Base-by-base conservation (phyloP, 2,113 vertebrate genomes). In the Limanda limanda region DNA sequence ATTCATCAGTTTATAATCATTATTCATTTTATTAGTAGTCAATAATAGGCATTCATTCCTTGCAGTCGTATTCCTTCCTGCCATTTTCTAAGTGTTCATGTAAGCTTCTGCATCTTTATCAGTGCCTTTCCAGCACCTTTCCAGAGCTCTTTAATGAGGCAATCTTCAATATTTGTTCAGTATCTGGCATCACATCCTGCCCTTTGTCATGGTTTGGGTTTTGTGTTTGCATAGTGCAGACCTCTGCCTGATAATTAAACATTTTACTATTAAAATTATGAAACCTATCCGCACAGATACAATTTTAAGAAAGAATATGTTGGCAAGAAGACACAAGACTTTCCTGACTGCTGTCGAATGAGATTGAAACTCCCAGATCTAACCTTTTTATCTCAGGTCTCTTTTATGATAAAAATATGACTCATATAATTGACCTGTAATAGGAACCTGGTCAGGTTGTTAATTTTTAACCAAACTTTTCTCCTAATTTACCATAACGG, bases 381-480 rank as follows among this genome's bases (percentile, higher is more conserved):
- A 18, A 35, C 27, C 15, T 37, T 17, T 35, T 37, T 31, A 9
- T 17, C 18, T 35, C 23, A 18, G 1, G 0, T 60, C 21, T 62
- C 12, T 51, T 83, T 85, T 83, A 70, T 83, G 61, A 59, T 3
- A 64, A 48, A 14, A 21, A 24, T 61, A 40, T 42, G 18, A 73
- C 47, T 62, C 60, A 61, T 81, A 75, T 65, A 60, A 11, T 0
- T 66, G 21, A 13, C 1, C 37, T 61, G 69, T 79, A 59, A 74
- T 80, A 21, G 71, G 20, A 71, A 74, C 52, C 20, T 81, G 58
- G 23, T 37, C 4, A 1, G 7, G 23, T 37, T 56, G 82, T 58
- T 66, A 89, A 91, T 86, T 71, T 23, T 89, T 90, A 76, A 87
- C 76, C 11, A 35, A 42, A 68, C 27, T 3, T 11, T 68, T 68